These are phyloP conservation scores for Rotaria sp. DNA, from an alignment of 2,888 invertebrate species.

Conservation along the genomic window DNA sequence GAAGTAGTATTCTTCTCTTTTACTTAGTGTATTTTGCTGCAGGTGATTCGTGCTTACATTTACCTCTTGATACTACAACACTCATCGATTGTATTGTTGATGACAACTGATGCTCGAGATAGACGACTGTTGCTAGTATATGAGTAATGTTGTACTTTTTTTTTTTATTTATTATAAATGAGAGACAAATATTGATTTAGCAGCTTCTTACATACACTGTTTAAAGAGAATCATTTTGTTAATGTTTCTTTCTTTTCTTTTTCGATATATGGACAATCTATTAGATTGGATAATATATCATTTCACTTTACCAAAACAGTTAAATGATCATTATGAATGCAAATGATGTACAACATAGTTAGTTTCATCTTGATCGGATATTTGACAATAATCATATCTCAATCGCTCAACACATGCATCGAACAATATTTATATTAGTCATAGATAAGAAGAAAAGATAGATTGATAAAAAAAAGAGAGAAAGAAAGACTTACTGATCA, in stretches of 20 bases:
- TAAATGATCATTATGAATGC: too few relatives aligned
- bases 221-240: too few relatives aligned
- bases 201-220: background rate
- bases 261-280: background rate
- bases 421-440: background rate
- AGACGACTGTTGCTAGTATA: background rate
- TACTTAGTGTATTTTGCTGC: background rate
- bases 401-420: background rate
- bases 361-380: background rate
- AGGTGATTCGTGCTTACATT: background rate
- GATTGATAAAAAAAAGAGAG: too few relatives aligned
- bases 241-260: background rate
- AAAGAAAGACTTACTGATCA: background rate
- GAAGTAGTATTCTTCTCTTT: background rate
- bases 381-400: background rate
- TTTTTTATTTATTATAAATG: background rate
- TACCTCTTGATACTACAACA: background rate
- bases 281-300: too few relatives aligned
- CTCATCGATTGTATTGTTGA: background rate
- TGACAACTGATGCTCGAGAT: background rate
- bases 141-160: background rate
- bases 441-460: too few relatives aligned
- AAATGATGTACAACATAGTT: background rate
- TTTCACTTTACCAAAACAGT: too few relatives aligned
- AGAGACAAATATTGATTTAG: background rate